phyloP scores from a whole-genome alignment of 2,888 invertebrate genomes.

The Agriopis aurantiaria region DNA sequence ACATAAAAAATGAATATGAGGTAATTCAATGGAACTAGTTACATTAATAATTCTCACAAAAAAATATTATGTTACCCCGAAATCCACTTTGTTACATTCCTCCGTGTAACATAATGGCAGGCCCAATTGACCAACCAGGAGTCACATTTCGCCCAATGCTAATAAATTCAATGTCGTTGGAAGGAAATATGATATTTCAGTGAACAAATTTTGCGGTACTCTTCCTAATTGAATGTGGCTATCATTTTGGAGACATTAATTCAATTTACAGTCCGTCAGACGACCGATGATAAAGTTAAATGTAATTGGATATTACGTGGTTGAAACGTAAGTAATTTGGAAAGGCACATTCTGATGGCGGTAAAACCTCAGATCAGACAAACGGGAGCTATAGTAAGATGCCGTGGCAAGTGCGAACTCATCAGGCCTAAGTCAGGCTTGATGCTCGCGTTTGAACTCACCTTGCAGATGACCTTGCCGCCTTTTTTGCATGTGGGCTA shows the following conservation, averaged over 20 bases:
- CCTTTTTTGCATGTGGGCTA: too few relatives aligned
- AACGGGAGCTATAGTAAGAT: too few relatives aligned
- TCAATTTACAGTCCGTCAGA: constrained; percentile 49
- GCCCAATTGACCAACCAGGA: constrained; percentile 58
- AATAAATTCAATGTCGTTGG: constrained; percentile 47
- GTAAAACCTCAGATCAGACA: neutral
- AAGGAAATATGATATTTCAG: constrained; percentile 51
- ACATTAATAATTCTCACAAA: neutral
- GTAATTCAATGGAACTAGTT: too few relatives aligned
- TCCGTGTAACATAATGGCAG: constrained; percentile 52
- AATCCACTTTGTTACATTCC: constrained; percentile 54
- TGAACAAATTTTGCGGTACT: constrained; percentile 50
- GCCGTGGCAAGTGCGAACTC: too few relatives aligned
- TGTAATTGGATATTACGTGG: constrained; percentile 46
- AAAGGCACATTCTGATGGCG: neutral
- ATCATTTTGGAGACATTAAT: constrained; percentile 49
- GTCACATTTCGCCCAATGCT: constrained; percentile 51
- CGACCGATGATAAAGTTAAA: constrained; percentile 42
- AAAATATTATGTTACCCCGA: constrained; percentile 44
- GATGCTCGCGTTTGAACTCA: too few relatives aligned
- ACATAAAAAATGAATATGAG: neutral
- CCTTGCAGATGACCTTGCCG: too few relatives aligned
- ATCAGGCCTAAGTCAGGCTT: too few relatives aligned
- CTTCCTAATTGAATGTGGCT: constrained; percentile 56
- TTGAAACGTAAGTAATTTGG: constrained; percentile 15